Evolutionary conservation across 2,888 invertebrate species (phyloP).

Genomic region (Neria commutata): DNA sequence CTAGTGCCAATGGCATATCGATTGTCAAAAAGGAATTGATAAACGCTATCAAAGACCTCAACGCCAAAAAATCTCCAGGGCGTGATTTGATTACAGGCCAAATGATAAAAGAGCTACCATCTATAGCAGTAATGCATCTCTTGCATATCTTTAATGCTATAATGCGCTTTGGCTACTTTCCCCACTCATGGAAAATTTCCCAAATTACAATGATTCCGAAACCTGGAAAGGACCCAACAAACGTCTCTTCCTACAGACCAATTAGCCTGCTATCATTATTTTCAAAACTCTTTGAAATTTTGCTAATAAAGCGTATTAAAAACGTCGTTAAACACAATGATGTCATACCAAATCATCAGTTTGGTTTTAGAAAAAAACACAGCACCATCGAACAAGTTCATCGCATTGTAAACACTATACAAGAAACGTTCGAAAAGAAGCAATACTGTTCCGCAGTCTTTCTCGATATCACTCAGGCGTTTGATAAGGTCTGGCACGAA

Average conservation of each 20-base stretch:
- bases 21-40: too few relatives aligned
- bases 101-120: not conserved
- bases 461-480: slow-evolving; percentile 16
- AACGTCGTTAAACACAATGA: not conserved
- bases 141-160: not conserved
- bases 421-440: slow-evolving; percentile 5
- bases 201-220: not conserved
- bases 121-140: not conserved
- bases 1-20: too few relatives aligned
- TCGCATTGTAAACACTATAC: not conserved
- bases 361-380: not conserved
- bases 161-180: not conserved
- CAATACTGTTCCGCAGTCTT: slow-evolving; percentile 9
- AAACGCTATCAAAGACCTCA: too few relatives aligned
- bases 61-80: not conserved
- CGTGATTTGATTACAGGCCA: not conserved
- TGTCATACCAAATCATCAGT: not conserved
- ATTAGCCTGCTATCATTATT: not conserved
- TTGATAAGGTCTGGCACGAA: slow-evolving; percentile 15
- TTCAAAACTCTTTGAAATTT: not conserved
- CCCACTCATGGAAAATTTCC: not conserved
- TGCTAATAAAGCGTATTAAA: not conserved
- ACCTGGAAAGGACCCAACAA: not conserved
- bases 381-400: not conserved
- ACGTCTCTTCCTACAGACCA: not conserved